Evolutionary conservation across 2,888 invertebrate species (phyloP).

Genomic region (Autographa pulchrina): DNA sequence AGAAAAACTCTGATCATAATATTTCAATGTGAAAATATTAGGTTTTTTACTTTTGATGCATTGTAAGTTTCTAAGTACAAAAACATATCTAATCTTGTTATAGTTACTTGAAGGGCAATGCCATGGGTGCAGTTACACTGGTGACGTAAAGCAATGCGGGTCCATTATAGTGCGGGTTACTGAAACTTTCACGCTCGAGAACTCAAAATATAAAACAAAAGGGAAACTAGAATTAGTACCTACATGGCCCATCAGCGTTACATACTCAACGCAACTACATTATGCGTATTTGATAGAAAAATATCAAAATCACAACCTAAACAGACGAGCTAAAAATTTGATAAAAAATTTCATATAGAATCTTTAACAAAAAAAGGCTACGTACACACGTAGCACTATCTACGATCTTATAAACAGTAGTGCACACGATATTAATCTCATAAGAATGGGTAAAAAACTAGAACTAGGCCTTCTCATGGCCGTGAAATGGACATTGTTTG

Average conservation of each 20-base stretch:
- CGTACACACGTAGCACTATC: conserved; percentile 29
- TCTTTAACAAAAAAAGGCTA: conserved; percentile 43
- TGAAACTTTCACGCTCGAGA: background rate
- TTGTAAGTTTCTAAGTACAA: too few relatives aligned
- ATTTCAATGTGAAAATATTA: too few relatives aligned
- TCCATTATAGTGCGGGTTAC: background rate
- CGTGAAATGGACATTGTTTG: conserved; percentile 62
- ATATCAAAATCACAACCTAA: too few relatives aligned
- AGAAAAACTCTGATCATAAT: too few relatives aligned
- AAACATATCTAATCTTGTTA: too few relatives aligned
- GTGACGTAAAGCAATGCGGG: background rate
- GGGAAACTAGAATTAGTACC: background rate
- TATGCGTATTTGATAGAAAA: background rate
- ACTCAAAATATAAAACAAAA: background rate
- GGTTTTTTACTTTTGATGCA: too few relatives aligned
- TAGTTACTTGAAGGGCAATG: background rate
- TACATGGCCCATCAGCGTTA: background rate
- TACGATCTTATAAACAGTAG: conserved; percentile 44
- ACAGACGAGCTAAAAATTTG: too few relatives aligned
- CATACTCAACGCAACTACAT: background rate
- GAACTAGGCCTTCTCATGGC: conserved; percentile 73
- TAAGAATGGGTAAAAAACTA: conserved; percentile 54
- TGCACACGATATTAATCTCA: conserved; percentile 49
- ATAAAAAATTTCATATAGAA: conserved; percentile 10
- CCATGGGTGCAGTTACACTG: background rate